phyloP scores from a whole-genome alignment of 2,113 vertebrate genomes.

The Actenoides hombroni region DNA sequence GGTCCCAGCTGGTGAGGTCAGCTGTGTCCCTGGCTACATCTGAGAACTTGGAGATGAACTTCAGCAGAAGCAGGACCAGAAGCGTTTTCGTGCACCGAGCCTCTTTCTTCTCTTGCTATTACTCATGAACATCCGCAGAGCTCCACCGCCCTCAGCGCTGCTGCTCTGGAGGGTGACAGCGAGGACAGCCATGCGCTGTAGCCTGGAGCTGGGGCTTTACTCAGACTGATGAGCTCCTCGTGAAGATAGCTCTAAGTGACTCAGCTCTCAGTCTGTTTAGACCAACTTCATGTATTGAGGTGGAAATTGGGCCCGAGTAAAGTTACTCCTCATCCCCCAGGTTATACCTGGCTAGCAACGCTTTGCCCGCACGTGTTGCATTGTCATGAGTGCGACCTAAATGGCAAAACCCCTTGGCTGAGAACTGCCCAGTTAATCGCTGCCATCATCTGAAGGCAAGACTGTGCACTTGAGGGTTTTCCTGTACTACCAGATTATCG shows the following conservation, averaged over 20 bases:
- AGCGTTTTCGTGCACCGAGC: not conserved
- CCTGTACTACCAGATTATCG: not conserved
- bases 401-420: not conserved
- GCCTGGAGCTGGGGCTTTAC: not conserved
- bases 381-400: not conserved
- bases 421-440: not conserved
- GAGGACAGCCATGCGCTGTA: not conserved
- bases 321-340: not conserved
- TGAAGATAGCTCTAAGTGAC: slow-evolving; percentile 39
- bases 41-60: not conserved
- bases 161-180: not conserved
- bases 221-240: slow-evolving; percentile 12
- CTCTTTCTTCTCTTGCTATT: not conserved
- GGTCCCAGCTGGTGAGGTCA: not conserved
- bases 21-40: not conserved
- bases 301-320: not conserved
- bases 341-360: not conserved
- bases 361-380: not conserved
- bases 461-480: not conserved
- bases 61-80: not conserved
- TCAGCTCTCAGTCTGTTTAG: slow-evolving; percentile 30
- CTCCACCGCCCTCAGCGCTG: not conserved
- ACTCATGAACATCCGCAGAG: not conserved
- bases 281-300: not conserved
- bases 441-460: not conserved